These are phyloP conservation scores for Clarias macrocephalus DNA, from an alignment of 2,113 vertebrate genomes.

Conservation along the genomic window DNA sequence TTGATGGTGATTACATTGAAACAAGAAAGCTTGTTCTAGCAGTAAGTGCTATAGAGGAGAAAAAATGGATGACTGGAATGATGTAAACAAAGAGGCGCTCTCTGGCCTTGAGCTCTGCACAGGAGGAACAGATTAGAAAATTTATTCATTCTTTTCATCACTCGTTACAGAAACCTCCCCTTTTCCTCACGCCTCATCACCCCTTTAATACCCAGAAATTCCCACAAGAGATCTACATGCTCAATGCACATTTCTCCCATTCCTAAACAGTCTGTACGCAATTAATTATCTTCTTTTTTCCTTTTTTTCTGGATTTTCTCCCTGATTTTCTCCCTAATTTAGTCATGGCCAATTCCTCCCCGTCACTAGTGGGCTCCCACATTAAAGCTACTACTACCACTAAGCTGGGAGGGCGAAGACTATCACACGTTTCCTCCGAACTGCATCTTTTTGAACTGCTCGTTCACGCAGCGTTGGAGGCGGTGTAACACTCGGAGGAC, in stretches of 20 bases:
- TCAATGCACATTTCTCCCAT: background rate
- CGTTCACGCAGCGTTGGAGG: too few relatives aligned
- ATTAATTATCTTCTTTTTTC: background rate
- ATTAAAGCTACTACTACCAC: too few relatives aligned
- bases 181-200: constrained; percentile 66
- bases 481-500: too few relatives aligned
- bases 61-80: background rate
- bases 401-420: too few relatives aligned
- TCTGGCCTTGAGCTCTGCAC: constrained; percentile 47
- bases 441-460: too few relatives aligned
- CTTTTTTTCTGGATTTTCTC: too few relatives aligned
- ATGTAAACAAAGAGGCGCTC: constrained; percentile 51
- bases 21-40: background rate
- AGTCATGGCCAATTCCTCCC: too few relatives aligned
- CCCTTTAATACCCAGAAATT: background rate
- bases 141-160: constrained; percentile 61
- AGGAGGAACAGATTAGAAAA: constrained; percentile 67
- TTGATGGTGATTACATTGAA: background rate
- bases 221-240: background rate
- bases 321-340: too few relatives aligned
- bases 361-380: too few relatives aligned
- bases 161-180: constrained; percentile 63
- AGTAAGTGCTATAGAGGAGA: background rate
- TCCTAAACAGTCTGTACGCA: background rate
- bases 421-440: too few relatives aligned